A percentile compares a stretch with the other conserved stretches of the same genome.
Evolutionary conservation across 2,888 invertebrate genomes (phyloP).

Genomic region (Drosophila subsilvestris): DNA sequence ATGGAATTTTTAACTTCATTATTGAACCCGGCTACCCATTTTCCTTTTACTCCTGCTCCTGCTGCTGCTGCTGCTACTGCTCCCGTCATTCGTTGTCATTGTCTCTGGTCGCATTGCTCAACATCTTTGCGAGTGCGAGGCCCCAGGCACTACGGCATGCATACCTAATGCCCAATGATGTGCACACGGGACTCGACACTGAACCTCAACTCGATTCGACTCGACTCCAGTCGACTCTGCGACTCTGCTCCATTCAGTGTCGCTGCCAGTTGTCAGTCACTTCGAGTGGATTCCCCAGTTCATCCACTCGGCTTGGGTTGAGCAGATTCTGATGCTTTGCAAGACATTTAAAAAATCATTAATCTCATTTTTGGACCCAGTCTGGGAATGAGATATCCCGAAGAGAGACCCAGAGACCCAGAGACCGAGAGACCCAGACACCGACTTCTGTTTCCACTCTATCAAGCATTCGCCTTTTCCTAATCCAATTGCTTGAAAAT

Average conservation of each 20-base stretch:
- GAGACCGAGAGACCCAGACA: background rate
- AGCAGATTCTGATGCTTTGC: conserved; percentile 11
- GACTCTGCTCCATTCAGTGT: conserved; percentile 46
- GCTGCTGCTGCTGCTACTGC: conserved; percentile 49
- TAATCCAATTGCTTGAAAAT: conserved; percentile 45
- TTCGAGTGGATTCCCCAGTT: conserved; percentile 20
- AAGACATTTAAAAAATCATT: conserved; percentile 52
- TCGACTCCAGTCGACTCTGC: too few relatives aligned
- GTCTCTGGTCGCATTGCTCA: conserved; percentile 71
- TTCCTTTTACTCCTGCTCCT: conserved; percentile 23
- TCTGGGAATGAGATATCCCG: conserved; percentile 3
- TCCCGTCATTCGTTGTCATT: conserved; percentile 46
- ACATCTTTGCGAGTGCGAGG: conserved; percentile 55
- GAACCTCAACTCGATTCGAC: conserved; percentile 18
- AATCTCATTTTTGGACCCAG: conserved; percentile 44
- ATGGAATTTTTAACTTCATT: conserved; percentile 79
- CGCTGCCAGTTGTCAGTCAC: conserved; percentile 46
- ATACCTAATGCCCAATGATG: conserved; percentile 78
- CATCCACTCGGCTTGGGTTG: background rate
- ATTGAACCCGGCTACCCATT: conserved; percentile 66
- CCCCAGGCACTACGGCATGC: conserved; percentile 67
- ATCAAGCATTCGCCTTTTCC: conserved; percentile 38
- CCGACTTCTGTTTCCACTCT: conserved; percentile 16
- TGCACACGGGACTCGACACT: conserved; percentile 53
- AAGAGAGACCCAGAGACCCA: background rate